Evolutionary conservation across 2,888 invertebrate species (phyloP).

Genomic region (Julus scanicus): DNA sequence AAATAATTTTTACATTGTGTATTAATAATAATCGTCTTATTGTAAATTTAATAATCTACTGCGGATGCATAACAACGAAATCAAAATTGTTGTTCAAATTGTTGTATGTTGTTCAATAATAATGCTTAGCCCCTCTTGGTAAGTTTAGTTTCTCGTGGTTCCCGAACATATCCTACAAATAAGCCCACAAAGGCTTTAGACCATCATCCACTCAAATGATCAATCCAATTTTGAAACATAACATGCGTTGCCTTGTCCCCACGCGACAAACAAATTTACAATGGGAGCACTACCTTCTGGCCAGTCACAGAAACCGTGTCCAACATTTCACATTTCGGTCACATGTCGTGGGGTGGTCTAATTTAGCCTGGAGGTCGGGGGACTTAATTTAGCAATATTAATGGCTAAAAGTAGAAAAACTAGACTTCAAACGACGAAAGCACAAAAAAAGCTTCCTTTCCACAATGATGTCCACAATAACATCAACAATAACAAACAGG

Average conservation of each 20-base stretch:
- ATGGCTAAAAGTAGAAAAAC: neutral
- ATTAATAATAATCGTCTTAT: too few species aligned
- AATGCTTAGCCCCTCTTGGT: too few species aligned
- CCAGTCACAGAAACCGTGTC: neutral
- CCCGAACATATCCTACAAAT: too few species aligned
- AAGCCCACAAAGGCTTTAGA: neutral
- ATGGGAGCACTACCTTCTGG: neutral
- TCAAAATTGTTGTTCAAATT: too few species aligned
- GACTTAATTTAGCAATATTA: neutral
- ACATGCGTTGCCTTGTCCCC: neutral
- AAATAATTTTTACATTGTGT: too few species aligned
- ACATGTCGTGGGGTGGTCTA: slow-evolving; percentile 7
- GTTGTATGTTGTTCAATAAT: too few species aligned
- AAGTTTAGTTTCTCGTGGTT: too few species aligned
- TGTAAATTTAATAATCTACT: too few species aligned
- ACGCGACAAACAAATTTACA: neutral
- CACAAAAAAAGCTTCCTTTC: slow-evolving; percentile 10
- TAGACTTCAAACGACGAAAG: neutral
- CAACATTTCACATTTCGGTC: neutral
- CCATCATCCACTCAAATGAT: neutral
- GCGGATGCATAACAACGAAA: too few species aligned
- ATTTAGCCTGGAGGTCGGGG: neutral
- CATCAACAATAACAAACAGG: slow-evolving; percentile 28
- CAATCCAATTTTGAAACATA: neutral
- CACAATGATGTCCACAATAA: slow-evolving; percentile 19